These are phyloP conservation scores for Nudaria mundana DNA, from an alignment of 2,888 invertebrate species.

Conservation along the genomic window DNA sequence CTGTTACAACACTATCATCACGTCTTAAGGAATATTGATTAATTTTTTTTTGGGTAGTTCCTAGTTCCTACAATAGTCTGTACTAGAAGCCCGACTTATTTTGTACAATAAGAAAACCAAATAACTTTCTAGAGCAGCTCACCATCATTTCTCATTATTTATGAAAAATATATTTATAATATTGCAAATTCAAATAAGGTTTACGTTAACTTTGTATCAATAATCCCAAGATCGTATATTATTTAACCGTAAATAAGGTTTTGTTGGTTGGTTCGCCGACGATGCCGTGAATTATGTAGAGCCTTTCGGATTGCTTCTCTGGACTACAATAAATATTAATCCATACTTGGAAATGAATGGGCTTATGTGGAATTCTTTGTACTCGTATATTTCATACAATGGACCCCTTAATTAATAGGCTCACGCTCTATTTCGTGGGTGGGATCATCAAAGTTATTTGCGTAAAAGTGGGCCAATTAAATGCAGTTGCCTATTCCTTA, in stretches of 20 bases:
- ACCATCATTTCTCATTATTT: constrained; percentile 27
- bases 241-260: constrained; percentile 66
- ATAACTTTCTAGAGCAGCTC: background rate
- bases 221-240: constrained; percentile 61
- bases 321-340: constrained; percentile 63
- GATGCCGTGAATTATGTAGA: constrained; percentile 53
- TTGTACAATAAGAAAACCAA: background rate
- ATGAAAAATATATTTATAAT: constrained; percentile 25
- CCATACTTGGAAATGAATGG: constrained; percentile 55
- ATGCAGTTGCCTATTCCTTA: too few relatives aligned
- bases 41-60: too few relatives aligned
- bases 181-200: constrained; percentile 24
- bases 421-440: background rate
- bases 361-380: constrained; percentile 42
- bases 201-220: constrained; percentile 48
- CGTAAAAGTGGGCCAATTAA: too few relatives aligned
- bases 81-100: too few relatives aligned
- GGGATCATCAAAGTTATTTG: background rate
- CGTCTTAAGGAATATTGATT: too few relatives aligned
- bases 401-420: constrained; percentile 2
- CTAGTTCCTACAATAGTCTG: too few relatives aligned
- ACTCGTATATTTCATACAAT: constrained; percentile 29
- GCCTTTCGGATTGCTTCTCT: constrained; percentile 54
- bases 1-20: too few relatives aligned
- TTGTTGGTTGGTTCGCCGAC: constrained; percentile 41